A percentile compares a stretch with the other conserved stretches of the same genome.
Conservation (phyloP, 2,113 vertebrate species). For the Phylloscopus trochilus region DNA sequence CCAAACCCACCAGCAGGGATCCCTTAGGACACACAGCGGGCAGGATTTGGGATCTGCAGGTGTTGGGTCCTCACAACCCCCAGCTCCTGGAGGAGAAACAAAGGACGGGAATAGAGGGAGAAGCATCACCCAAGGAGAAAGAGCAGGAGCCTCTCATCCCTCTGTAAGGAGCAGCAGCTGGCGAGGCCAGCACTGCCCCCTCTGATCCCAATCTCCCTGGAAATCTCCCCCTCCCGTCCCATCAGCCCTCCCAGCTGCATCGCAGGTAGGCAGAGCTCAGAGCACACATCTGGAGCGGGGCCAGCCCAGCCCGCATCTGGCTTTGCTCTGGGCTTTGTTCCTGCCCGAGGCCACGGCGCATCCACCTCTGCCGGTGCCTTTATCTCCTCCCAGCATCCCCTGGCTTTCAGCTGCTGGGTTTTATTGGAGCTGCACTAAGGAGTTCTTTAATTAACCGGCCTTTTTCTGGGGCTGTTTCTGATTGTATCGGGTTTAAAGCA, state of each 20-base stretch:
- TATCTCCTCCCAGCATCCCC: background rate
- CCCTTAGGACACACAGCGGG: rapidly evolving
- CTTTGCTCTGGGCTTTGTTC: background rate
- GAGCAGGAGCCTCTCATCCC: background rate
- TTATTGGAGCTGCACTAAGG: background rate
- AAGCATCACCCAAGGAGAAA: background rate
- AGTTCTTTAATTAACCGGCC: background rate
- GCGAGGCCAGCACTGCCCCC: background rate
- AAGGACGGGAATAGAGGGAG: background rate
- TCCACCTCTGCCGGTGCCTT: background rate
- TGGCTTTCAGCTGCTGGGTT: background rate
- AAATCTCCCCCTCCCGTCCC: background rate
- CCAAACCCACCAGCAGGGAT: background rate
- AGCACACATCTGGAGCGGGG: background rate
- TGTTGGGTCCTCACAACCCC: background rate
- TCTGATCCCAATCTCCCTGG: background rate
- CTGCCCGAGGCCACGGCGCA: background rate
- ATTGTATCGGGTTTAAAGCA: constrained; percentile 28
- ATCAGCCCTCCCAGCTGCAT: rapidly evolving
- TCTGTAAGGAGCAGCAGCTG: background rate
- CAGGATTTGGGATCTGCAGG: background rate
- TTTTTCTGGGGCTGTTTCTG: background rate
- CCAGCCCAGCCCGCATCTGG: constrained; percentile 42
- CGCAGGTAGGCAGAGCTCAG: background rate
- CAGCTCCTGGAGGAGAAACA: background rate